These are phyloP conservation scores for Lysandra bellargus DNA, from an alignment of 2,888 invertebrate genomes.

Conservation along the genomic window DNA sequence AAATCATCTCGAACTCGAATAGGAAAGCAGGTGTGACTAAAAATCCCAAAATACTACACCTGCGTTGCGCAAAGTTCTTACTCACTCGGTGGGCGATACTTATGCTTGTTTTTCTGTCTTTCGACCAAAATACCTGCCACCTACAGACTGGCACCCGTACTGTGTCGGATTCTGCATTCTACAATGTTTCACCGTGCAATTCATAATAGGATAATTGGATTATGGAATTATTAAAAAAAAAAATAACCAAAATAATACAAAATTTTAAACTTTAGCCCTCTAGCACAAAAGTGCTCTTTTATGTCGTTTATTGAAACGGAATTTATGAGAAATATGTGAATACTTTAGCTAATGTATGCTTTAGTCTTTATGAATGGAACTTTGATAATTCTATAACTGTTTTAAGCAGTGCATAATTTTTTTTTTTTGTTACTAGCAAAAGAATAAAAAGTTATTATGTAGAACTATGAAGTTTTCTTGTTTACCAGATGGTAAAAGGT, in stretches of 20 bases:
- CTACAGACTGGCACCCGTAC: constrained; percentile 58
- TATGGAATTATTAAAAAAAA: not conserved
- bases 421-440: no score
- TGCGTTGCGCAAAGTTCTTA: constrained; percentile 66
- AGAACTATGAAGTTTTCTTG: no score
- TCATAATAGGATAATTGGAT: constrained; percentile 32
- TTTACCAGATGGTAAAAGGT: not conserved
- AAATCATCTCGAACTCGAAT: constrained; percentile 3
- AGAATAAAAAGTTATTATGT: no score
- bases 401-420: no score
- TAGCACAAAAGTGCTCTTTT: no score
- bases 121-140: constrained; percentile 64
- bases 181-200: constrained; percentile 37
- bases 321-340: no score
- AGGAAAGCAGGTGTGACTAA: constrained; percentile 18
- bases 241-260: not conserved
- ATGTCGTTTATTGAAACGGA: no score
- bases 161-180: constrained; percentile 44
- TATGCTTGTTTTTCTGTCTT: constrained; percentile 55
- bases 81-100: constrained; percentile 59
- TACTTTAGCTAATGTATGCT: no score
- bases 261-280: no score
- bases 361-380: no score
- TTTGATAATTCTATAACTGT: no score
- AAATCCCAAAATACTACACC: constrained; percentile 59